Percentiles rank a stretch among this genome's conserved stretches.
Conservation (phyloP, 2,888 invertebrate species). For the Kuschelorhynchus macadamiae region DNA sequence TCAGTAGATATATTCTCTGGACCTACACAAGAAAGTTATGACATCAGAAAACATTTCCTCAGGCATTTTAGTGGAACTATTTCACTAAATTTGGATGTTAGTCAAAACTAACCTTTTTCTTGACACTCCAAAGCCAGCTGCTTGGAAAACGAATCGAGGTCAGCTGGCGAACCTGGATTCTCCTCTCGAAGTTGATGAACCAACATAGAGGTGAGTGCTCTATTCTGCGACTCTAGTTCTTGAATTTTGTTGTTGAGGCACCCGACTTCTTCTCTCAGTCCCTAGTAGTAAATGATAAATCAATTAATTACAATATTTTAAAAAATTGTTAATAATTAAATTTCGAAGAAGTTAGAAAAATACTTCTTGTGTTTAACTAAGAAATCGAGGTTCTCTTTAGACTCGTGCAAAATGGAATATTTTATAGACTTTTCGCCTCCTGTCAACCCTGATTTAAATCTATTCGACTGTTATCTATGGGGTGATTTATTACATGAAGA, state of each 20-base stretch:
- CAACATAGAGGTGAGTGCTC: constrained; percentile 78
- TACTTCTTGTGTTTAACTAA: background rate
- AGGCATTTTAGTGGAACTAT: no score
- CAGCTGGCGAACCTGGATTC: constrained; percentile 49
- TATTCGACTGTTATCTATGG: no score
- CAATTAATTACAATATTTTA: background rate
- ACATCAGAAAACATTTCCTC: no score
- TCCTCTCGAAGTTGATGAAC: constrained; percentile 75
- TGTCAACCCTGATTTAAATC: no score
- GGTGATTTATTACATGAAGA: no score
- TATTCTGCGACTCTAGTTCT: constrained; percentile 85
- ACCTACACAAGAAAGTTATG: constrained; percentile 8
- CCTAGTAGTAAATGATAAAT: no score
- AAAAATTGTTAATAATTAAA: background rate
- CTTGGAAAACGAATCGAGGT: constrained; percentile 48
- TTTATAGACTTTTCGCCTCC: no score
- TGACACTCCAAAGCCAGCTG: constrained; percentile 44
- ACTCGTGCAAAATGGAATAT: no score
- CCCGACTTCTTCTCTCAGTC: constrained; percentile 83
- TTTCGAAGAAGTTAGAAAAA: background rate
- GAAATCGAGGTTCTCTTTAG: no score
- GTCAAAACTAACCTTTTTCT: constrained; percentile 24
- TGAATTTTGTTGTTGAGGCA: constrained; percentile 81
- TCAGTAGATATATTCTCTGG: constrained; percentile 17
- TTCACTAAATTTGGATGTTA: no score